phyloP scores from a whole-genome alignment of 2,797 vertebrate genomes.

The Sebastes goodei region DNA sequence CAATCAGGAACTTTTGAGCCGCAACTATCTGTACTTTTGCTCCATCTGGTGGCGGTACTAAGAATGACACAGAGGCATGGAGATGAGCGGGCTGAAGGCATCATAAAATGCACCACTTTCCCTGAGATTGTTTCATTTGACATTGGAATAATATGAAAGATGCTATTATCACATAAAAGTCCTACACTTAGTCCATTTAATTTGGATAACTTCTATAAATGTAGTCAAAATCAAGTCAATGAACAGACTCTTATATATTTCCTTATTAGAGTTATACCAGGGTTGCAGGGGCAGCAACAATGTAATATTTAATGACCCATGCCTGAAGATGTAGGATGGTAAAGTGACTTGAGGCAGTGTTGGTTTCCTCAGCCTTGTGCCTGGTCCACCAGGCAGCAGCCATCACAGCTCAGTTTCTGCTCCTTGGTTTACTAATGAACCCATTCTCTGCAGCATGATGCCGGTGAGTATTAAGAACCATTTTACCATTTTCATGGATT shows the following conservation, averaged over 20 bases:
- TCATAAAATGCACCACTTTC: neutral
- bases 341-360: neutral
- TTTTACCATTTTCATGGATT: neutral
- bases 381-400: slow-evolving; percentile 11
- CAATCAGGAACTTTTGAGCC: neutral
- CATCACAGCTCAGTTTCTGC: neutral
- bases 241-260: neutral
- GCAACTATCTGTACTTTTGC: neutral
- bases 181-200: neutral
- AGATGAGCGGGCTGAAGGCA: neutral
- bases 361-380: slow-evolving; percentile 28
- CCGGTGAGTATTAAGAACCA: slow-evolving; percentile 53
- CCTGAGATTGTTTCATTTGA: neutral
- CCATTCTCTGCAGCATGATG: slow-evolving; percentile 44
- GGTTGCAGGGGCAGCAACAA: neutral
- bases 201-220: neutral
- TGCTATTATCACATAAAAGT: neutral
- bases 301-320: neutral
- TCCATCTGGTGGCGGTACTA: neutral
- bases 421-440: slow-evolving; percentile 51
- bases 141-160: neutral
- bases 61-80: neutral
- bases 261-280: neutral
- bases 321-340: neutral
- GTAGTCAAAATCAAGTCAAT: neutral